Evolutionary conservation across 2,888 invertebrate genomes (phyloP), one percentile per base, ranked within the genome.

Genomic region (Apeira syringaria): DNA sequence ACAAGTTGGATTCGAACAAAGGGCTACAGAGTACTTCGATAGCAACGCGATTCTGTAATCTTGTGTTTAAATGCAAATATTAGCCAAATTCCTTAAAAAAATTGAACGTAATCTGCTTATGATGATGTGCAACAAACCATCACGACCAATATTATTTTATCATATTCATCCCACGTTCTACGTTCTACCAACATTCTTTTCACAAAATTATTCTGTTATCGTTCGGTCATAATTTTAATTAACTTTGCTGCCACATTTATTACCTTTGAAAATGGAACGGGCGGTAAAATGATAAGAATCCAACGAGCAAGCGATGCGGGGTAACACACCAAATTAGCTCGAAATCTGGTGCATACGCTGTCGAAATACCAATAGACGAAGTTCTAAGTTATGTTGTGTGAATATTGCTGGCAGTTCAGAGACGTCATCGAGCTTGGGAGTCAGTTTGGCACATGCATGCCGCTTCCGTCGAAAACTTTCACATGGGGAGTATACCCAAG

Each of bases 361-460:
- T 20, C 11, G 42, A 30, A 41, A 45, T 30, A 38, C 28, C 37
- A 46, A 48, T 43, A 32, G 31, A 20, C 33, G 20, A 34, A 41
- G 40, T 51, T 46, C 39, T 20, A 45, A 51, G 49, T 51, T 46
- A 40, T 47, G 43, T 43, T 18, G 32, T 43, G 47, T 38, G 47
- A 45, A 50, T 41, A 52, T 55, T 47, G 45, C 39, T 35, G 30
- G 32, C 38, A 18, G 34, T 32, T 22, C 36, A 33, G 11, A 12
- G 26, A 41, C 42, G 36, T 47, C 47, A 34, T 43, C 34, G 44
- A 48, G 38, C 43, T 47, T 44, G 33, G 29, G 20, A 44, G 42
- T 34, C 43, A 70, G 64, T 67, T 67, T 63, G 57, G 57, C 70
- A 64, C 57, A 64, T 60, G 56, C 60, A 66, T 56, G 60, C 53